Conservation (phyloP, 2,888 invertebrate genomes). For the Bimastos eiseni region DNA sequence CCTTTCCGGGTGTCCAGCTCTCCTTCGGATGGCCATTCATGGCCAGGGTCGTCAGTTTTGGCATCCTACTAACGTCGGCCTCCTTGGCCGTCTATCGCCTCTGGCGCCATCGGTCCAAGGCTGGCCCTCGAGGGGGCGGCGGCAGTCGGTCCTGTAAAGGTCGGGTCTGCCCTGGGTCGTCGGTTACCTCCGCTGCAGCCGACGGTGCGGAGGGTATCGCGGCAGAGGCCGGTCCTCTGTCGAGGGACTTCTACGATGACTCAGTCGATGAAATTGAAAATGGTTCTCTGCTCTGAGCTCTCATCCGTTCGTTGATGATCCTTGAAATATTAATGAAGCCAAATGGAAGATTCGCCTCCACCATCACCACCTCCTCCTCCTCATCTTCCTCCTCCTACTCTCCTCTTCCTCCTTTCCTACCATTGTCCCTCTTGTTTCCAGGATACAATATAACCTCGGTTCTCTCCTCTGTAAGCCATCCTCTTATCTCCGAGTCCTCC, state of each 20-base stretch:
- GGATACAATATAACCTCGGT: too few species aligned
- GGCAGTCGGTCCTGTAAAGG: background rate
- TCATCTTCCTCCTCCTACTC: background rate
- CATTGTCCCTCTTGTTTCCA: too few species aligned
- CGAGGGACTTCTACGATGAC: constrained; percentile 6
- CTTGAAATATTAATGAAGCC: background rate
- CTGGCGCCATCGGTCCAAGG: background rate
- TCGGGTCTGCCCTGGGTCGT: background rate
- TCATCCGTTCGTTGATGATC: background rate
- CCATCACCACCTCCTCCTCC: background rate
- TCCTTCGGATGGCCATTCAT: background rate
- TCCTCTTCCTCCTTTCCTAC: background rate
- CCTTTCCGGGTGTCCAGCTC: background rate
- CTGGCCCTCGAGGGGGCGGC: background rate
- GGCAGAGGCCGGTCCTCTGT: background rate
- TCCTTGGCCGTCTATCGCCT: background rate
- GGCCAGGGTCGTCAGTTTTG: background rate
- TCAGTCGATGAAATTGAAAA: background rate
- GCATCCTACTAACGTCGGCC: background rate
- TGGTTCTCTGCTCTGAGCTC: background rate
- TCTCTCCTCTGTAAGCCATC: too few species aligned
- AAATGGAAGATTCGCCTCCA: background rate
- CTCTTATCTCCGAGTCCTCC: too few species aligned
- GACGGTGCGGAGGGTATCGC: background rate
- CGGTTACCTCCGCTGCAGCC: background rate